Base-by-base conservation (phyloP, 2,113 vertebrate species). In the Phalacrocorax brasilianus region DNA sequence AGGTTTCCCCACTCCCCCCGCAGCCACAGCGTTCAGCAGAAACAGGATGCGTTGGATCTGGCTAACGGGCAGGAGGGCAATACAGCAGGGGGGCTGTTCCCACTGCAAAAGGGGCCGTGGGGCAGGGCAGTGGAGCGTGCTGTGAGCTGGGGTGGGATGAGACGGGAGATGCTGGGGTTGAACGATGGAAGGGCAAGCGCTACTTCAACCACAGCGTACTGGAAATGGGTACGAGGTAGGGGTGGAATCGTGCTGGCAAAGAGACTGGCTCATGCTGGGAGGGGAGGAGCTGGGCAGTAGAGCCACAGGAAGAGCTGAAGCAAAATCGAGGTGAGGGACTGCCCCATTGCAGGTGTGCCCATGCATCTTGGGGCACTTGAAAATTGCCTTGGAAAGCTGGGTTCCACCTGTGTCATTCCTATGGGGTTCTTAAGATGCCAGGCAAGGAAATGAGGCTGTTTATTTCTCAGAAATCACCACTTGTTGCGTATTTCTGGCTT, bases 271-370 rank as follows among this genome's bases (percentile, higher is more conserved):
- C 4, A 0, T 20, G 32, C 7, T 56, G 28, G 23, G 53, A 73
- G 49, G 28, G 47, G 14, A 42, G 35, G n/a, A 50, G 12, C n/a
- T 59, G 62, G 19, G 45, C 2, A 5, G 11, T 1, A 22, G 67
- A 50, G 40, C n/a, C 63, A 23, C 59, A 28, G 45, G 45, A 67
- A 78, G 72, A 68, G 20, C 38, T 65, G 33, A 26, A 79, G 74
- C 61, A n/a, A 28, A 32, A 10, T 0, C 1, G 2, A 22, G 52
- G 9, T 11, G 38, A 72, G 28, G 17, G 9, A 8, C 24, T 65
- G 58, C 22, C 35, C 26, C 4, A 0, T 3, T 65, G 28, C 33
- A 55, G n/a, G 16, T 12, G 19, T 53, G 27, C 50, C 8, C 0
- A 0, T 5, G 4, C 7, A 5, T 21, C 44, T 44, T 11, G 8